Evolutionary conservation across 2,113 vertebrate genomes (phyloP), one percentile per base, ranked within the genome.

Genomic region (Rana temporaria): DNA sequence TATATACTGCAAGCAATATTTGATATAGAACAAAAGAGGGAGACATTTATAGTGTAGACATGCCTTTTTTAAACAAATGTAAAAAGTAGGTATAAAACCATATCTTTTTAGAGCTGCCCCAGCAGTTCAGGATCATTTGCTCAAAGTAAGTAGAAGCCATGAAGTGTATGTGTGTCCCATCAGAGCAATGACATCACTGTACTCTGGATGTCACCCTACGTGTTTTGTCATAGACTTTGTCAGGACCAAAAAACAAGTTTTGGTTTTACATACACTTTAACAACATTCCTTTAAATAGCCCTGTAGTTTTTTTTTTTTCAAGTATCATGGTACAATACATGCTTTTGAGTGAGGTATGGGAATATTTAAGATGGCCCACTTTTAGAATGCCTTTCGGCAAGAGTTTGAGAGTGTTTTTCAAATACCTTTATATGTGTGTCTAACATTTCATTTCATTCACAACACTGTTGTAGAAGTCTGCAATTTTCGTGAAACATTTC

Each of bases 341-440:
- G 85, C 88, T 90, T 90, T 91, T 88, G 34, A 38, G 86, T 85
- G 89, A 87, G 87, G 81, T 88, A 85, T 88, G 88, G 84, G 89
- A 90, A 92, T 93, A 90, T 92, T 93, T 93, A 91, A 48, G 64
- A 87, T 90, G 86, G 85, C 86, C 89, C 87, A 84, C 87, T 15
- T 81, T 90, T 87, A 90, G 89, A 92, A 91, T 91, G 85, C 84
- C 89, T 84, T 84, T 89, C 86, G 90, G 90, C 91, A 93, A 92
- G 91, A 92, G 85, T 87, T 93, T 91, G 90, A 93, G 92, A 90
- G 89, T 59, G 62, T 91, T 90, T 48, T 89, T 93, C 90, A 92
- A 93, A 92, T 90, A 79, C 87, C 89, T 84, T 90, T 88, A 90
- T 87, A 91, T 87, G 89, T 89, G 90, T 89, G 91, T 89, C 88